A percentile compares a stretch with the other conserved stretches of the same genome.
Evolutionary conservation across 2,797 vertebrate genomes (phyloP).

Genomic region (Poecilia velifera): DNA sequence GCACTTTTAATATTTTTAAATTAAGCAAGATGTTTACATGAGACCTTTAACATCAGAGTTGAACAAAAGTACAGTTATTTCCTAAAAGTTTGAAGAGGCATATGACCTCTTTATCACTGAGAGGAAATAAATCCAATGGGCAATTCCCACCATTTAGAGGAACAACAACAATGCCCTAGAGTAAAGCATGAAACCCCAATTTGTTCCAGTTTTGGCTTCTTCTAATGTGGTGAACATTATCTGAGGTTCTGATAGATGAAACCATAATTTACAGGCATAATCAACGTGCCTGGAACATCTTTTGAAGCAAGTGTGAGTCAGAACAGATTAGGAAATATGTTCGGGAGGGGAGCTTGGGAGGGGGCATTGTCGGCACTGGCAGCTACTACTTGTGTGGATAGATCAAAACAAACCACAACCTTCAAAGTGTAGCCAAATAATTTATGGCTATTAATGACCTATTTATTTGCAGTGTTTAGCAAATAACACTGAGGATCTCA

Average conservation of each 20-base stretch:
- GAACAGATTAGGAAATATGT: conserved; percentile 29
- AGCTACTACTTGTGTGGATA: conserved; percentile 2
- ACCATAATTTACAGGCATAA: conserved; percentile 34
- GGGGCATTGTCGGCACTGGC: background rate
- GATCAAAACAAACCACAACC: conserved; percentile 4
- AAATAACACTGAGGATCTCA: background rate
- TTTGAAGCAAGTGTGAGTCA: conserved; percentile 49
- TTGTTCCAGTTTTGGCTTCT: conserved; percentile 61
- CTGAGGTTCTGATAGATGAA: conserved; percentile 28
- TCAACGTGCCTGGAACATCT: conserved; percentile 31
- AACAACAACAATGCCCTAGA: conserved; percentile 30
- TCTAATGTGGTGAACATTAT: conserved; percentile 35
- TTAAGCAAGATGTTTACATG: conserved; percentile 19
- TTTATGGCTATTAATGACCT: conserved; percentile 3
- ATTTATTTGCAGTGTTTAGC: background rate
- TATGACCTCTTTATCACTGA: conserved; percentile 24
- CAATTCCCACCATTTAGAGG: conserved; percentile 53
- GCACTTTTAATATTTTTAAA: conserved; percentile 39
- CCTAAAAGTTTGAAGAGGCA: conserved; percentile 16
- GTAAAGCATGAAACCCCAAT: conserved; percentile 60
- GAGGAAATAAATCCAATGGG: conserved; percentile 33
- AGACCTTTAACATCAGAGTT: conserved; percentile 2
- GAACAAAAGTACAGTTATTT: conserved; percentile 9
- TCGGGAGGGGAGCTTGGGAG: background rate
- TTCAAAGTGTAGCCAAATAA: background rate